These are phyloP conservation scores for Blera fallax DNA, from an alignment of 2,888 invertebrate species.

Conservation along the genomic window DNA sequence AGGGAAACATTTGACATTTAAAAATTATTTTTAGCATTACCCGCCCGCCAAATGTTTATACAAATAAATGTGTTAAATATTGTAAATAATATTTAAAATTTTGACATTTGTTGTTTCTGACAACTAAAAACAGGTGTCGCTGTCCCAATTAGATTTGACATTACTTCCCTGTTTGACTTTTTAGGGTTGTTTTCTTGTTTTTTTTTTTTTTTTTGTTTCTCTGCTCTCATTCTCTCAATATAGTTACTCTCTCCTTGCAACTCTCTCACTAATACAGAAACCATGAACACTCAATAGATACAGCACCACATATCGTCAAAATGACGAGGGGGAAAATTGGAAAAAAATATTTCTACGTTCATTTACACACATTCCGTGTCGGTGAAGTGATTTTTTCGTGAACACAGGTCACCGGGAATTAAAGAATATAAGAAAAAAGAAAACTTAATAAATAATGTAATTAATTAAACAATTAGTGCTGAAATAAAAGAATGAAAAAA, in stretches of 20 bases:
- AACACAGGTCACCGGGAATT: constrained; percentile 65
- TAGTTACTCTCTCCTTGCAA: background rate
- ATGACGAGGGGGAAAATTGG: constrained; percentile 62
- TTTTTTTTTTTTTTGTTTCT: constrained; percentile 20
- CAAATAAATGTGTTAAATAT: background rate
- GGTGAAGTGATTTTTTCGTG: constrained; percentile 72
- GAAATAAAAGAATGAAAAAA: constrained; percentile 8
- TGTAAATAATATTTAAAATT: background rate
- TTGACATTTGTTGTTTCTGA: constrained; percentile 30
- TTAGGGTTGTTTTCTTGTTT: constrained; percentile 66
- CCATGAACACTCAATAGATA: constrained; percentile 41
- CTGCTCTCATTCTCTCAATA: background rate
- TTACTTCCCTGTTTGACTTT: constrained; percentile 56
- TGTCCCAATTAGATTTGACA: constrained; percentile 67
- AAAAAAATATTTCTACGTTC: constrained; percentile 72
- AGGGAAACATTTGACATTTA: background rate
- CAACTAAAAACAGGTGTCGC: constrained; percentile 60
- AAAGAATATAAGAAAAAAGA: constrained; percentile 25
- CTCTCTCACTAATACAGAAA: constrained; percentile 6
- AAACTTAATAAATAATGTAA: constrained; percentile 50
- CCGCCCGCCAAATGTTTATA: background rate
- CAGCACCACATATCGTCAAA: constrained; percentile 46
- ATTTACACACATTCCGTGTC: constrained; percentile 73
- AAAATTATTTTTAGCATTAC: background rate
- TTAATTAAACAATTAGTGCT: constrained; percentile 39